Base-by-base conservation (phyloP, 1,140 invertebrate genomes). In the Hydropsyche tenuis region DNA sequence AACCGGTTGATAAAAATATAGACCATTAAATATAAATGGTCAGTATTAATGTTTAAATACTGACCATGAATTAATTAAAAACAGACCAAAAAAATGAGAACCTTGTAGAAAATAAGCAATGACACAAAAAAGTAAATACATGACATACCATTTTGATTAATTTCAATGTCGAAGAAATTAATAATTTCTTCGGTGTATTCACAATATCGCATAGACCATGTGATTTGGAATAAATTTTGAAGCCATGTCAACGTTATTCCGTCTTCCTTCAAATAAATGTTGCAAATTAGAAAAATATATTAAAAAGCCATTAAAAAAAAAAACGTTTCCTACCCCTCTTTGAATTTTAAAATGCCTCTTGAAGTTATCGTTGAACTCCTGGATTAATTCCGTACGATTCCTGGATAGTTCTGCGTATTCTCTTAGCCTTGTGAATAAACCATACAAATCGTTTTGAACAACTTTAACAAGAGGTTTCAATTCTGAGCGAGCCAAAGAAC, bases 91-190 rank as follows among this genome's bases (percentile, higher is more conserved):
- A 37, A 23, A 62, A 62, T 27, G 2, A 27, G 18, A 46, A 46
- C 9, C 25, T n/a, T 23, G 14, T 27, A 63, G 9, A 27, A 27
- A 25, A 14, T 7, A 6, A 2, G 3, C 5, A 23, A 12, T 22
- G 14, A 60, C 6, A 22, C 6, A 9, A 27, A 23, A 27, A 60
- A 22, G 18, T 60, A 20, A n/a, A 65, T 22, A 45, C n/a, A 2
- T 27, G 5, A 48, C 2, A 30, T 72, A 72, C 69, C 30, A 63
- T 20, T 72, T 42, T 70, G 16, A 42, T 42, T 70, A 7, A 56
- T 16, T 37, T 70, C 46, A 1, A 70, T 42, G 0, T 37, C 37
- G 4, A 70, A 56, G 37, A 37, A 30, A 48, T 27, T 6, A 11
- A 56, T 25, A 3, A 70, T 70, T 3, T 37, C n/a, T 20, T 70